Conservation (phyloP, 2,797 vertebrate species). For the Pseudomugil tenellus region DNA sequence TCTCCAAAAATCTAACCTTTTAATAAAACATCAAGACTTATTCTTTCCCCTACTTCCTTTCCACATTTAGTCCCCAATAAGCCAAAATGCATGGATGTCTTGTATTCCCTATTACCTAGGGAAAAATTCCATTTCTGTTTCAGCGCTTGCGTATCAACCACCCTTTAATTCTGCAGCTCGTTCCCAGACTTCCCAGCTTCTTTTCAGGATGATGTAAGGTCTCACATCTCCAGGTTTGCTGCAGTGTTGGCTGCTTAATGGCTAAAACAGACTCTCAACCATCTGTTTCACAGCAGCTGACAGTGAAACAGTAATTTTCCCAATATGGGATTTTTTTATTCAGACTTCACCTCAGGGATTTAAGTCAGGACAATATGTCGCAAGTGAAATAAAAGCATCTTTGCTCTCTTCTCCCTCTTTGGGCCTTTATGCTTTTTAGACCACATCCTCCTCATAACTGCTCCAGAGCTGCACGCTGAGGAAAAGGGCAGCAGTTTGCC, state of each 20-base stretch:
- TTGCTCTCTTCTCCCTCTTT: conserved; percentile 50
- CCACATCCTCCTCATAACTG: conserved; percentile 22
- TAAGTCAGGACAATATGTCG: conserved; percentile 34
- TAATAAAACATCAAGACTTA: conserved; percentile 49
- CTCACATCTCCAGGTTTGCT: conserved; percentile 40
- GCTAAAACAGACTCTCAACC: conserved; percentile 54
- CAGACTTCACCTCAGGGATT: conserved; percentile 34
- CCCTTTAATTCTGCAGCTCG: conserved; percentile 23
- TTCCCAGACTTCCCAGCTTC: conserved; percentile 48
- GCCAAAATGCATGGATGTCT: conserved; percentile 1
- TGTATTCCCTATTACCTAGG: conserved; percentile 1
- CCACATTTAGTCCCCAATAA: conserved; percentile 17
- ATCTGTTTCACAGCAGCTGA: conserved; percentile 61
- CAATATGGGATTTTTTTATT: conserved; percentile 20
- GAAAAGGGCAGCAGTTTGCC: conserved; percentile 41
- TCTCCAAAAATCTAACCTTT: conserved; percentile 45
- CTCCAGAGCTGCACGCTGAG: conserved; percentile 46
- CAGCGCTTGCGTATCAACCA: conserved; percentile 21
- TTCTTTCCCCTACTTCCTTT: conserved; percentile 36
- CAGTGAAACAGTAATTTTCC: conserved; percentile 12
- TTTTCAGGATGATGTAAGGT: conserved; percentile 61
- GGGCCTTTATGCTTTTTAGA: conserved; percentile 43
- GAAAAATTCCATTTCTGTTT: conserved; percentile 32
- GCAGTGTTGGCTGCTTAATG: conserved; percentile 44
- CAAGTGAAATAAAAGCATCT: conserved; percentile 50